Evolutionary conservation across 1,140 invertebrate species (phyloP), one percentile per base, ranked within the genome.

Genomic region (Drosophila rhopaloa): DNA sequence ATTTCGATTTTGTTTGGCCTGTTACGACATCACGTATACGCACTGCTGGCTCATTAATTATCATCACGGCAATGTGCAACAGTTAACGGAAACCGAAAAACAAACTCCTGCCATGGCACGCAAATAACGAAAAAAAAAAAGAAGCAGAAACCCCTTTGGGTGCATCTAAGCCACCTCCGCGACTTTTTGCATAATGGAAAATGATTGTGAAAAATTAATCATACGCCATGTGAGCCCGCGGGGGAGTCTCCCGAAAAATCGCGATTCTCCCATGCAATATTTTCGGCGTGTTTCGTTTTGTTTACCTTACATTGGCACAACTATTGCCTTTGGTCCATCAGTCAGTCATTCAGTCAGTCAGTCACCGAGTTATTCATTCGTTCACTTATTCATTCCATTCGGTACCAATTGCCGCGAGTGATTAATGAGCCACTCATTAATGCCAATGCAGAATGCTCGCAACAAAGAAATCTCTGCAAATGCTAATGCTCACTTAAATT

Each of bases 361-460:
- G 38, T 38, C 46, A 8, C 44, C 53, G 37, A 32, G 74, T 35
- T 41, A 67, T 57, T 57, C 56, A 70, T 53, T 76, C 62, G 14
- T 43, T 70, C 65, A 50, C 56, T 71, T 40, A 68, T 71, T 71
- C 67, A 71, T 70, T 70, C 24, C 46, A 68, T 68, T 68, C 24
- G 32, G 61, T 37, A 11, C 56, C 75, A 74, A 78, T 74, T 77
- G 57, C 44, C 44, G 60, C 67, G 41, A 72, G 56, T 86, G 81
- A 84, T 84, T 84, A 86, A 84, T 84, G 82, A 86, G 74, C 63
- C 61, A 67, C 78, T 86, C 79, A 84, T 86, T 81, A 82, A 79
- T 74, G 74, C 56, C 73, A 44, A 44, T 61, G 29, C 77, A 61
- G 48, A 77, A 47, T 76, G 79, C 46, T 51, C 24, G 38, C 57